Conservation (phyloP, 2,113 vertebrate species). For the Centrocercus urophasianus region DNA sequence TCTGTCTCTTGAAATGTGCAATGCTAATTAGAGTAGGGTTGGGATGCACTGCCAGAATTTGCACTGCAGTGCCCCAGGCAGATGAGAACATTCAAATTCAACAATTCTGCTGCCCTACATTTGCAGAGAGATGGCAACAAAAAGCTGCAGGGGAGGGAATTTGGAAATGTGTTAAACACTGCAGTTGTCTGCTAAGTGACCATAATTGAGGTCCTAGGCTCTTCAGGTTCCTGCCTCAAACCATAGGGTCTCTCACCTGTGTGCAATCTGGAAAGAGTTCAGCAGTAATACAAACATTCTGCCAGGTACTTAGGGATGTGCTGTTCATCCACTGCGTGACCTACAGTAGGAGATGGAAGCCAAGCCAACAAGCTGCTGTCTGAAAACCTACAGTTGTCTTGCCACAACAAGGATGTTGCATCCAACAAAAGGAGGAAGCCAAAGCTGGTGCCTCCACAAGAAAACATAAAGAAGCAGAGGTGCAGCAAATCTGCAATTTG, state of each 20-base stretch:
- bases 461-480: not conserved
- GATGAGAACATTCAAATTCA: constrained; percentile 21
- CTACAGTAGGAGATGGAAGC: not conserved
- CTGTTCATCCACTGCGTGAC: not conserved
- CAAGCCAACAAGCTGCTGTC: not conserved
- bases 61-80: constrained; percentile 48
- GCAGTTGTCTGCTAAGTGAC: constrained; percentile 56
- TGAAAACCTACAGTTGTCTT: not conserved
- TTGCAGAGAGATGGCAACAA: constrained; percentile 33
- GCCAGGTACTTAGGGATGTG: not conserved
- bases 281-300: not conserved
- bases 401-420: not conserved
- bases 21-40: constrained; percentile 29
- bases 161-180: constrained; percentile 30
- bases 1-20: not conserved
- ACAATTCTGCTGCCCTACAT: constrained; percentile 40
- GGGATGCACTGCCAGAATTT: constrained; percentile 18
- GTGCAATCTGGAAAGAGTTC: not conserved
- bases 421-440: not conserved
- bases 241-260: constrained; percentile 26
- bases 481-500: not conserved
- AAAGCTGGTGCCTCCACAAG: not conserved
- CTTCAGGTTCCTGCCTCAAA: constrained; percentile 16
- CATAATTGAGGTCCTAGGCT: constrained; percentile 12
- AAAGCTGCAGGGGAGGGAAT: constrained; percentile 53